Base-by-base conservation (phyloP, 2,113 vertebrate genomes). In the Leucopsar rothschildi region DNA sequence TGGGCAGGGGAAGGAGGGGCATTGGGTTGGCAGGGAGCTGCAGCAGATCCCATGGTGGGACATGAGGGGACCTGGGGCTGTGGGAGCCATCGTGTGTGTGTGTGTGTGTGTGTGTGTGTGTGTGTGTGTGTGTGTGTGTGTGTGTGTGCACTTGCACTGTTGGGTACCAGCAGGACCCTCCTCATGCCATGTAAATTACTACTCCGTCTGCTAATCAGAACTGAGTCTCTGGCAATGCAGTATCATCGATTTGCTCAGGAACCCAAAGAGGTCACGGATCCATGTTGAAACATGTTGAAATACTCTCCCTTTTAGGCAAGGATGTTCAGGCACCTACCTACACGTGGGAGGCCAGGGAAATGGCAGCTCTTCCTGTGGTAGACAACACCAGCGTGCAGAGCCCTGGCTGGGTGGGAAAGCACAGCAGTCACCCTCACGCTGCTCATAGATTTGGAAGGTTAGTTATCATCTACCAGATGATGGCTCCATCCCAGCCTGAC, bases 11-110 rank as follows among this genome's bases (percentile, higher is more conserved):
- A 82, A 53, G 19, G 2, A 27, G 42, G 23, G 19, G 33, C 2
- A 1, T 2, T 28, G n/a, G n/a, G 29, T 16, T 39, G 13, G 35
- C 1, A 7, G 27, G 47, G 33, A 65, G 40, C 31, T 55, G 60
- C 0, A 2, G 11, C 40, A 79, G 50, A 20, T 21, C 1, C 0
- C 1, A 0, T 5, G 16, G 18, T 33, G 1, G 1, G 27, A 16
- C 39, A n/a, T 4, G 11, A 33, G 20, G 60, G 45, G 15, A 47
- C 40, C 29, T 56, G 37, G 59, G 33, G 39, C 39, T 1, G 0
- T 50, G 44, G 82, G 39, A 87, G 33, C 22, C 44, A 17, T 37
- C 31, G 1, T 42, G 35, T 28, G 6, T 7, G 8, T 37, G 3
- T 19, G 39, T 40, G 39, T 40, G 2, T 45, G 35, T 28, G 6